These are phyloP conservation scores for Anadara kagoshimensis DNA, from an alignment of 1,140 invertebrate genomes.

Conservation along the genomic window DNA sequence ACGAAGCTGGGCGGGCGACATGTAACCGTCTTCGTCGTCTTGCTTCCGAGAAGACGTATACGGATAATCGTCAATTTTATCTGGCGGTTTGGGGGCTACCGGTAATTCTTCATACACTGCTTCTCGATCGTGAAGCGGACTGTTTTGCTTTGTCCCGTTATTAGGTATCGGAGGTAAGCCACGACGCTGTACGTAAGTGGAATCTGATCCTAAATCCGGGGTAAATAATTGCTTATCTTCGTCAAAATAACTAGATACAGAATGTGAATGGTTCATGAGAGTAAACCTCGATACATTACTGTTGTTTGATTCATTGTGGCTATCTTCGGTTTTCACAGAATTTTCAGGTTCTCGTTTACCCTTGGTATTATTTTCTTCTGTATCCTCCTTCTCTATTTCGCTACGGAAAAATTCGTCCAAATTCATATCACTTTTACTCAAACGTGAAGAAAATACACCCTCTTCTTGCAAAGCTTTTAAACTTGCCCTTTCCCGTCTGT, in stretches of 20 bases:
- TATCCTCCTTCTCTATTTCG: slow-evolving; percentile 32
- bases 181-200: slow-evolving; percentile 42
- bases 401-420: slow-evolving; percentile 59
- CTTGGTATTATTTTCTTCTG: slow-evolving; percentile 13
- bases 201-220: not conserved
- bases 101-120: slow-evolving; percentile 67
- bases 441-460: slow-evolving; percentile 63
- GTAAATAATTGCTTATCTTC: not conserved
- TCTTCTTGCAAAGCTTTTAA: slow-evolving; percentile 62
- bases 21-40: slow-evolving; percentile 63
- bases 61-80: not conserved
- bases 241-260: not conserved
- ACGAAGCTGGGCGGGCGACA: slow-evolving; percentile 49
- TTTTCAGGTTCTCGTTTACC: not conserved
- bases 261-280: too few relatives aligned
- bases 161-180: slow-evolving; percentile 64
- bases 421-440: slow-evolving; percentile 58
- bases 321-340: not conserved
- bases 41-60: not conserved
- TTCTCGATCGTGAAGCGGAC: slow-evolving; percentile 28
- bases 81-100: slow-evolving; percentile 54
- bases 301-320: not conserved
- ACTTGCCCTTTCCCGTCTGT: slow-evolving; percentile 62
- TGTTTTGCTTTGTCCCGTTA: not conserved
- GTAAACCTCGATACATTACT: too few relatives aligned